These are phyloP conservation scores for Tyto alba DNA, from an alignment of 2,113 vertebrate genomes.

Conservation along the genomic window DNA sequence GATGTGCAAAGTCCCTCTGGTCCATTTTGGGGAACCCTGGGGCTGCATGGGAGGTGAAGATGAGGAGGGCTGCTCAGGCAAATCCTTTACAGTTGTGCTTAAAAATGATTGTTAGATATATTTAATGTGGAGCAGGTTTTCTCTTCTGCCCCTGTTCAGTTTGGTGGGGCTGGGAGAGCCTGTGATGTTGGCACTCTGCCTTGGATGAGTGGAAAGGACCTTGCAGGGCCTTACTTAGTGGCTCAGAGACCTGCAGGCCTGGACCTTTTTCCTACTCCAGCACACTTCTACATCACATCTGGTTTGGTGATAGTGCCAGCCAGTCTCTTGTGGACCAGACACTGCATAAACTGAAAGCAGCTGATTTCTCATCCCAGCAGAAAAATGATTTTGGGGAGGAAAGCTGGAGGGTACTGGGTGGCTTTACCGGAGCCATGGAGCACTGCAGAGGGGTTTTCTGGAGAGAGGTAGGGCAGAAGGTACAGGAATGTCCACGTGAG, in stretches of 20 bases:
- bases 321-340: not conserved
- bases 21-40: not conserved
- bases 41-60: not conserved
- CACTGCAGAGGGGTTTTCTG: not conserved
- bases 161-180: not conserved
- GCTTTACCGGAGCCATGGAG: fast-evolving
- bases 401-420: not conserved
- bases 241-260: not conserved
- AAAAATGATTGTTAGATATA: not conserved
- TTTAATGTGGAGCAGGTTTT: not conserved
- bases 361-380: not conserved
- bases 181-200: not conserved
- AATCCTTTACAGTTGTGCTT: not conserved
- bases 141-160: not conserved
- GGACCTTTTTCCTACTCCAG: not conserved
- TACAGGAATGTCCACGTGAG: not conserved
- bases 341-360: not conserved
- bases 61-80: not conserved
- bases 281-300: not conserved
- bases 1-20: not conserved
- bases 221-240: not conserved
- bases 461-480: not conserved
- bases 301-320: not conserved
- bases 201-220: not conserved
- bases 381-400: not conserved